These are phyloP conservation scores for Anguilla japonica DNA, from an alignment of 2,113 vertebrate genomes.

Conservation along the genomic window DNA sequence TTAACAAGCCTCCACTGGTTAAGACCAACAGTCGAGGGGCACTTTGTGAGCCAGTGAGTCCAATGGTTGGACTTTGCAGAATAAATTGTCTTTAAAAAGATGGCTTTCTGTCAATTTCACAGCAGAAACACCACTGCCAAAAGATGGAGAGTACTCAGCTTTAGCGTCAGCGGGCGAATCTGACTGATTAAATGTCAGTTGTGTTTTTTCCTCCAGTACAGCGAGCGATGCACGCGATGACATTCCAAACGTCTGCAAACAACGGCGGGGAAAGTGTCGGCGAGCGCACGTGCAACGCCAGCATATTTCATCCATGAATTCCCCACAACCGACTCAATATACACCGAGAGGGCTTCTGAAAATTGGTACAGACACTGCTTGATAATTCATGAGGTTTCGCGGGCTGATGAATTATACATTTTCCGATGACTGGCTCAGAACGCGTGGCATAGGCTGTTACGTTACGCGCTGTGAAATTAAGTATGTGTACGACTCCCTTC, in stretches of 20 bases:
- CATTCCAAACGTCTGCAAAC: slow-evolving; percentile 9
- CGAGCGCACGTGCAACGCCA: background rate
- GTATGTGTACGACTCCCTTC: background rate
- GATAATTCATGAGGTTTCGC: slow-evolving; percentile 42
- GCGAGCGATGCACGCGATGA: background rate
- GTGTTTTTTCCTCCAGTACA: background rate
- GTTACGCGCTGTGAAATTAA: background rate
- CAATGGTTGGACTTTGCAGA: background rate
- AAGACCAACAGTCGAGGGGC: background rate
- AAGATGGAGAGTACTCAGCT: background rate
- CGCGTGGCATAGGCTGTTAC: slow-evolving; percentile 4
- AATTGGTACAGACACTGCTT: slow-evolving; percentile 40
- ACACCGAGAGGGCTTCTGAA: slow-evolving; percentile 22
- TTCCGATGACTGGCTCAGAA: slow-evolving; percentile 15
- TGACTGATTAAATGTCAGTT: background rate
- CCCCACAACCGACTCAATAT: slow-evolving; percentile 25
- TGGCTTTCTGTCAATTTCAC: background rate
- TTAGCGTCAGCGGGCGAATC: background rate
- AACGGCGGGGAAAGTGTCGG: background rate
- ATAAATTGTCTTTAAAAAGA: background rate
- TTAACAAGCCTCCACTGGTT: background rate
- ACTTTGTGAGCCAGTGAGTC: background rate
- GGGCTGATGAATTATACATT: slow-evolving; percentile 44
- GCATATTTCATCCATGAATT: slow-evolving; percentile 42
- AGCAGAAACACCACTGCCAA: background rate